Conservation (phyloP, 2,888 invertebrate species). For the Pristionchus mayeri region DNA sequence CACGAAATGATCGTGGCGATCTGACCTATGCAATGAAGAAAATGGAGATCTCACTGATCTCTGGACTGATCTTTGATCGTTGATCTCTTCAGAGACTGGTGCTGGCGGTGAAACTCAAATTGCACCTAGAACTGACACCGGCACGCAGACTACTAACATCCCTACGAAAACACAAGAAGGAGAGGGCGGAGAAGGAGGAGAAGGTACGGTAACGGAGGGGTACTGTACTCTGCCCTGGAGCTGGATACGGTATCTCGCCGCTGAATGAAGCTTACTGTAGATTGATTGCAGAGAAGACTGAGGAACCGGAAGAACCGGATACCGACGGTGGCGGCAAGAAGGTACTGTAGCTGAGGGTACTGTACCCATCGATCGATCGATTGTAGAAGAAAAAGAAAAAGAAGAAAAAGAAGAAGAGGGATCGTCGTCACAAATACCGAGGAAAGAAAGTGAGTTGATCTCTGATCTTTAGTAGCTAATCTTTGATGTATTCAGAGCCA, state of each 20-base stretch:
- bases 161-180: conserved; percentile 6
- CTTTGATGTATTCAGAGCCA: conserved; percentile 25
- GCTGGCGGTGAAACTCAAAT: conserved; percentile 37
- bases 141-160: background rate
- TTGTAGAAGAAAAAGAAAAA: too few species aligned
- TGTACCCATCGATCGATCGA: too few species aligned
- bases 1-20: background rate
- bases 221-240: too few species aligned
- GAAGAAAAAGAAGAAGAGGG: conserved; percentile 39
- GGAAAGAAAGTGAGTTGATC: background rate
- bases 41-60: too few species aligned
- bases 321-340: too few species aligned
- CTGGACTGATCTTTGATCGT: conserved; percentile 23
- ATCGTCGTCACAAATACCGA: conserved; percentile 40
- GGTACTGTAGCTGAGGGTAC: too few species aligned
- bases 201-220: conserved; percentile 38
- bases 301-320: too few species aligned
- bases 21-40: too few species aligned
- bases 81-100: conserved; percentile 39
- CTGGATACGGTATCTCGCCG: conserved; percentile 4
- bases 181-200: conserved; percentile 14
- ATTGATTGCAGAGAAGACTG: too few species aligned
- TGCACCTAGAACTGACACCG: background rate
- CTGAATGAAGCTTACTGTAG: too few species aligned
- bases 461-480: background rate